A percentile compares a stretch with the other conserved stretches of the same genome.
Evolutionary conservation across 2,113 vertebrate genomes (phyloP).

Genomic region (Rallus limicola): DNA sequence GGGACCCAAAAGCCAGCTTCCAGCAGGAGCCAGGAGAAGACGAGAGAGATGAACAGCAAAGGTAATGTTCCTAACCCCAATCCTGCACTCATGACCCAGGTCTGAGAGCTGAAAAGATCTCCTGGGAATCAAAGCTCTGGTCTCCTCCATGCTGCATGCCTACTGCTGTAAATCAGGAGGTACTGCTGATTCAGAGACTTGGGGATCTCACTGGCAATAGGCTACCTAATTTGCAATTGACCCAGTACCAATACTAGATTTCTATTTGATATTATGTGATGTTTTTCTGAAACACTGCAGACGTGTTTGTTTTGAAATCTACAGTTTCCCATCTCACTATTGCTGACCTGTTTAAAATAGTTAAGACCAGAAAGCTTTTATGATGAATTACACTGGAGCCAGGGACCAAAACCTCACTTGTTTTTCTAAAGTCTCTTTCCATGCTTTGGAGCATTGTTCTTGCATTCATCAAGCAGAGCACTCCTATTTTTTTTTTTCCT

Average conservation of each 20-base stretch:
- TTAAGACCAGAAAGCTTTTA: background rate
- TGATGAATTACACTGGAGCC: background rate
- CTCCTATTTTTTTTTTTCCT: background rate
- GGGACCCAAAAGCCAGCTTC: background rate
- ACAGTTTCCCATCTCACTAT: background rate
- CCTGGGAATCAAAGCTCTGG: background rate
- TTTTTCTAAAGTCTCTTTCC: conserved; percentile 7
- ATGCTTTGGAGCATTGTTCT: background rate
- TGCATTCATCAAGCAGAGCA: background rate
- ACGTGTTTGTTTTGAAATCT: background rate
- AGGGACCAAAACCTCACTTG: background rate
- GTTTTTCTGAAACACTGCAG: background rate
- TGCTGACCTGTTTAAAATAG: background rate
- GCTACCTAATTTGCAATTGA: background rate
- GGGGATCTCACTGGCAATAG: background rate
- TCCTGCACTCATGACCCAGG: background rate
- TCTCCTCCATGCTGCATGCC: background rate
- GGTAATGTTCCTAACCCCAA: background rate
- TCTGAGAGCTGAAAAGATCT: background rate
- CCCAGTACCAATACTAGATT: background rate
- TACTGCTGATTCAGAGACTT: background rate
- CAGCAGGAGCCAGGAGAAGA: background rate
- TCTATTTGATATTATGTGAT: background rate
- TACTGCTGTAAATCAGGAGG: background rate
- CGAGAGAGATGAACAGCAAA: background rate